Evolutionary conservation across 2,113 vertebrate genomes (phyloP).

Genomic region (Campylorhamphus procurvoides): DNA sequence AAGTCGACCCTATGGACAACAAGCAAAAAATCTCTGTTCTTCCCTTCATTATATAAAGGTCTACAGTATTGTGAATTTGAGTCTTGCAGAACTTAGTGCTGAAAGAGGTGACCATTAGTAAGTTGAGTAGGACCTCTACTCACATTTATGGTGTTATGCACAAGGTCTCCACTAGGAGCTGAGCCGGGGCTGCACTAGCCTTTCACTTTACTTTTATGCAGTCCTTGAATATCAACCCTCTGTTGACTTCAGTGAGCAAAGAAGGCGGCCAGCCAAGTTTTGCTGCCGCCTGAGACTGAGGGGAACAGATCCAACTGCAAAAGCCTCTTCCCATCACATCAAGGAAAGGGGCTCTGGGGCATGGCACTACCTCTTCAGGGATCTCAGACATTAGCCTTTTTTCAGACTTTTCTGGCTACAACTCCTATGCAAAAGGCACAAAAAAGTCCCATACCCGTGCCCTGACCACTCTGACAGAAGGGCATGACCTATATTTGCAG

Average conservation of each 20-base stretch:
- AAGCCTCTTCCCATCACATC: background rate
- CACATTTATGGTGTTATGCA: background rate
- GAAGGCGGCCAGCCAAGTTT: background rate
- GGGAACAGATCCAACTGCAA: background rate
- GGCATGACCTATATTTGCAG: accelerated
- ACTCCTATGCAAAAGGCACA: background rate
- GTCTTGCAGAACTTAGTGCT: background rate
- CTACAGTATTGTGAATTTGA: background rate
- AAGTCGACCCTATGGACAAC: background rate
- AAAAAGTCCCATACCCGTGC: background rate
- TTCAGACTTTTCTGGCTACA: background rate
- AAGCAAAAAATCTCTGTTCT: background rate
- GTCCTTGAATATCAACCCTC: background rate
- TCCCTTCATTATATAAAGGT: background rate
- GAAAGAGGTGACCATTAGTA: accelerated
- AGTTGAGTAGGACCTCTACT: background rate
- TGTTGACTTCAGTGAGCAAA: background rate
- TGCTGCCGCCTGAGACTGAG: background rate
- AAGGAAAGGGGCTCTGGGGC: background rate
- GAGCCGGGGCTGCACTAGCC: background rate
- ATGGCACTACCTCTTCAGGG: background rate
- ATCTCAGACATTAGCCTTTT: background rate
- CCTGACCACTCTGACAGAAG: background rate
- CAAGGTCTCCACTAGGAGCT: accelerated
- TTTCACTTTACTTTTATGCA: background rate